phyloP scores from a whole-genome alignment of 2,113 vertebrate genomes.

The Heloderma charlesbogerti region DNA sequence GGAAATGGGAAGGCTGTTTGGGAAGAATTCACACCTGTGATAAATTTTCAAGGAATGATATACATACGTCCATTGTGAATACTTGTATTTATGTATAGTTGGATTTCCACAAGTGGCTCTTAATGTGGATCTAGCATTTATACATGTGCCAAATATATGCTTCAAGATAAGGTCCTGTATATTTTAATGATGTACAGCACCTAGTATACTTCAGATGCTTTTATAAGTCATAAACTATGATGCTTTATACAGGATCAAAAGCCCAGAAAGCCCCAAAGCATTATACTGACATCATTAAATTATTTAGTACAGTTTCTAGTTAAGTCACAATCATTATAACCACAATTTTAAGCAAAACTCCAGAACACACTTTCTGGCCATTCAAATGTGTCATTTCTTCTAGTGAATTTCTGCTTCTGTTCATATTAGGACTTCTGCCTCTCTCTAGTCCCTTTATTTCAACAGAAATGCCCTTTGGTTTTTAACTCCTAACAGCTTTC shows the following conservation, averaged over 20 bases:
- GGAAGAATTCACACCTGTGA: neutral
- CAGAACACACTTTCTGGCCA: neutral
- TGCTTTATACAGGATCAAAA: neutral
- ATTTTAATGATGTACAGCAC: neutral
- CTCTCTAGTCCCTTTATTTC: constrained; percentile 38
- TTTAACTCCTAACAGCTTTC: constrained; percentile 65
- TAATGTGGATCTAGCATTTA: neutral
- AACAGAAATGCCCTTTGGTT: constrained; percentile 46
- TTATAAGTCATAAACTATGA: constrained; percentile 3
- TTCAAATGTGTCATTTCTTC: constrained; percentile 4
- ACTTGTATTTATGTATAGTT: neutral
- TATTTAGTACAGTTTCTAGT: neutral
- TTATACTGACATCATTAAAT: neutral
- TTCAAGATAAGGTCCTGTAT: neutral
- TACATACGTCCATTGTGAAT: neutral
- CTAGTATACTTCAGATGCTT: neutral
- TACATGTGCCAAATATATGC: neutral
- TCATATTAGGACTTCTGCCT: constrained; percentile 34
- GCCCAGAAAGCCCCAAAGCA: neutral
- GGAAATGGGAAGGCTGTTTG: neutral
- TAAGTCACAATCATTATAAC: constrained; percentile 9
- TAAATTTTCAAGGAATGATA: neutral
- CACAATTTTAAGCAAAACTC: neutral
- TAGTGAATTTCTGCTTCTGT: neutral
- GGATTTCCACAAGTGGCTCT: neutral